Evolutionary conservation across 2,113 vertebrate species (phyloP).

Genomic region (Xiphophorus couchianus): DNA sequence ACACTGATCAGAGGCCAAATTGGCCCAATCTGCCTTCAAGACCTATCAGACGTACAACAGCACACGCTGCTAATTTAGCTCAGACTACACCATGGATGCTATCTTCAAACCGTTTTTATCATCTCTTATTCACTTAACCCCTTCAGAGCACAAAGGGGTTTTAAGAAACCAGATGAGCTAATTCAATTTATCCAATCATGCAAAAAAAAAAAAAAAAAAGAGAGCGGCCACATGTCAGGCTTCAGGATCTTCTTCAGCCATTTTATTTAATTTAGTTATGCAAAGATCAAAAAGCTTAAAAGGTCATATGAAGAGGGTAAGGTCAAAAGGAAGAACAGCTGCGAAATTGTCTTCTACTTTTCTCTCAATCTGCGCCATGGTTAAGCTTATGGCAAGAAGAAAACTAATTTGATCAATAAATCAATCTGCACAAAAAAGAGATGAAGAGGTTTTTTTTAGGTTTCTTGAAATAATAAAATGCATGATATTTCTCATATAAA

Average conservation of each 20-base stretch:
- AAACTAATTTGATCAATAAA: too few relatives aligned
- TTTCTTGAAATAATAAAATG: too few relatives aligned
- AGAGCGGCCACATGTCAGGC: slow-evolving; percentile 52
- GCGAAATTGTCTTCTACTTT: slow-evolving; percentile 7
- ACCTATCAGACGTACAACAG: slow-evolving; percentile 33
- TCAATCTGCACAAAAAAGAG: too few relatives aligned
- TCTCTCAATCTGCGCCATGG: neutral
- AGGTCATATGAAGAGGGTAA: slow-evolving; percentile 39
- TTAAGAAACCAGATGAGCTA: slow-evolving; percentile 53
- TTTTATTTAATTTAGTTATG: slow-evolving; percentile 68
- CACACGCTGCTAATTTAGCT: slow-evolving; percentile 49
- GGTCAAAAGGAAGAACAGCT: slow-evolving; percentile 48
- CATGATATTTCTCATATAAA: too few relatives aligned
- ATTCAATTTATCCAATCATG: slow-evolving; percentile 65
- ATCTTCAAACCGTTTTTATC: slow-evolving; percentile 38
- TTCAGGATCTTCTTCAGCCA: slow-evolving; percentile 46
- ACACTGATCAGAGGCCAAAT: slow-evolving; percentile 49
- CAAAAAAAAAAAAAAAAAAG: slow-evolving; percentile 12
- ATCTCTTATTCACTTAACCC: slow-evolving; percentile 60
- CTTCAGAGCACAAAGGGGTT: slow-evolving; percentile 56
- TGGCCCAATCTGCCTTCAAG: slow-evolving; percentile 51
- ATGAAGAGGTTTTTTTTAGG: too few relatives aligned
- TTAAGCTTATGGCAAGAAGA: slow-evolving; percentile 18
- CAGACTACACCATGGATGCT: slow-evolving; percentile 56
- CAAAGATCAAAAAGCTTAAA: slow-evolving; percentile 51